Evolutionary conservation across 2,113 vertebrate genomes (phyloP).

Genomic region (Conger conger): DNA sequence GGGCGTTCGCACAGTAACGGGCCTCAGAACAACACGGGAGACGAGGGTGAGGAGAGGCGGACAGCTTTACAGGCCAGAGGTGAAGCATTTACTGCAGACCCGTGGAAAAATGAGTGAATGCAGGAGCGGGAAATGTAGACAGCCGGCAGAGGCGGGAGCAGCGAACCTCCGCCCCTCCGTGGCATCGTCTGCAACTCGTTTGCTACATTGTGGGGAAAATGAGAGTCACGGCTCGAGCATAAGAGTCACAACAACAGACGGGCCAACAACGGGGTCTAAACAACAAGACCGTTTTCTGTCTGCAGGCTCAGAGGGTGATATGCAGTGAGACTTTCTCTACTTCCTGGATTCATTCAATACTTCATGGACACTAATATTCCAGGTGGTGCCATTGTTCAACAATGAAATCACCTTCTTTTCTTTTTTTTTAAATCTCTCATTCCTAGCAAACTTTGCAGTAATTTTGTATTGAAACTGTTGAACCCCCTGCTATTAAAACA

Average conservation of each 20-base stretch:
- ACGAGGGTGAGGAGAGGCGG: background rate
- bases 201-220: background rate
- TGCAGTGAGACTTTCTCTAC: background rate
- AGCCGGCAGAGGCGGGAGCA: background rate
- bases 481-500: background rate
- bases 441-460: too few relatives aligned
- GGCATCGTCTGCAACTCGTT: background rate
- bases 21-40: background rate
- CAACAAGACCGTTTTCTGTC: background rate
- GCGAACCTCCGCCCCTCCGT: background rate
- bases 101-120: background rate
- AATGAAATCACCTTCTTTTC: background rate
- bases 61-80: constrained; percentile 13
- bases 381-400: background rate
- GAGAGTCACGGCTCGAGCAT: background rate
- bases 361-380: background rate
- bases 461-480: background rate
- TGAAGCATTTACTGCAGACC: background rate
- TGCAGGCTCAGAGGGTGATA: constrained; percentile 4
- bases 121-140: background rate
- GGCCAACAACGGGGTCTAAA: background rate
- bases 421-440: too few relatives aligned
- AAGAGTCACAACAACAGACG: background rate
- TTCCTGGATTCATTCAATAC: background rate
- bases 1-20: too few relatives aligned